Percentiles rank a stretch among this genome's conserved stretches.
Conservation (phyloP, 2,888 invertebrate genomes). For the Neoaliturus tenellus region DNA sequence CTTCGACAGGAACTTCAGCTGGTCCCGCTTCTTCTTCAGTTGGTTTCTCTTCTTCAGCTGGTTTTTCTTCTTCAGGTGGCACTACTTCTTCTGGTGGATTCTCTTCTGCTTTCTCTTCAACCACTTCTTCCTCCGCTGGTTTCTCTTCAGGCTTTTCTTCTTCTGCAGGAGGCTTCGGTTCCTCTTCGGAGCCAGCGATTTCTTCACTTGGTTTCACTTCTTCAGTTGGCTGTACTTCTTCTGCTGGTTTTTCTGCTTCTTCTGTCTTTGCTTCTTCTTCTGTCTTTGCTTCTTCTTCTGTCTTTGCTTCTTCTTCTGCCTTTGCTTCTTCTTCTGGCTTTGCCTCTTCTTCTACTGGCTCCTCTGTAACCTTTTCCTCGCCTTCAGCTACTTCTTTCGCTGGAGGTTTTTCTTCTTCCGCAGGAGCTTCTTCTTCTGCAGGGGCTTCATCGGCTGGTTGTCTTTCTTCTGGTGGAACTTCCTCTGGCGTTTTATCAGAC, state of each 20-base stretch:
- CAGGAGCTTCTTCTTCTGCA: neutral
- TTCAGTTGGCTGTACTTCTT: neutral
- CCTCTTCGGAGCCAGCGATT: neutral
- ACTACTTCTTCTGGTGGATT: no score
- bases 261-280: neutral
- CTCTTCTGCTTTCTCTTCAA: neutral
- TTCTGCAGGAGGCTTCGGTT: neutral
- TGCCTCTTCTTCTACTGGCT: neutral
- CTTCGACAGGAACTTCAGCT: neutral
- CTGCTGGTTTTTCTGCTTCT: neutral
- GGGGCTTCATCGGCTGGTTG: neutral
- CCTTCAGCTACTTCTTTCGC: slow-evolving; percentile 2
- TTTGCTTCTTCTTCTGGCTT: neutral
- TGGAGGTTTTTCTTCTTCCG: slow-evolving; percentile 2
- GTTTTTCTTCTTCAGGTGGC: neutral
- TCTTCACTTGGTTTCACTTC: neutral
- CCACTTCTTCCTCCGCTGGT: neutral
- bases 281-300: slow-evolving; percentile 3
- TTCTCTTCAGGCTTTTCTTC: neutral
- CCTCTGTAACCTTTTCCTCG: neutral
- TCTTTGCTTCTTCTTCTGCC: neutral
- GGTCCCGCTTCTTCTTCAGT: neutral
- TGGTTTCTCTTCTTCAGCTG: neutral
- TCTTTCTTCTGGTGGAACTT: neutral
- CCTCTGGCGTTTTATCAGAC: neutral